A percentile compares a stretch with the other conserved stretches of the same genome.
Evolutionary conservation across 1,140 invertebrate species (phyloP).

Genomic region (Philopotamus ludificatus): DNA sequence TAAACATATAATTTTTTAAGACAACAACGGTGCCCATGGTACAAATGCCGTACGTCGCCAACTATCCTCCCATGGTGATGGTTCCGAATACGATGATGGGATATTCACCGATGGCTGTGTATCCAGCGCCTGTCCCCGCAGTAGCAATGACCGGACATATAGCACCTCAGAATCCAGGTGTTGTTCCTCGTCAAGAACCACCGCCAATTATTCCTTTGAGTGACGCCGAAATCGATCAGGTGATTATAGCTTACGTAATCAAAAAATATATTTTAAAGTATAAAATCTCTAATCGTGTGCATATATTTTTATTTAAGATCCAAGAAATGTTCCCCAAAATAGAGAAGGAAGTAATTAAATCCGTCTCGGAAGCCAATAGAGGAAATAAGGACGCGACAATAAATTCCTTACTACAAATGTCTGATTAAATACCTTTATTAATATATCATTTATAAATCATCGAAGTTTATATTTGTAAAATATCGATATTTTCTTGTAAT

Average conservation of each 20-base stretch:
- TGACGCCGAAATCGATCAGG: conserved; percentile 77
- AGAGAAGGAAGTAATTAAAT: conserved; percentile 88
- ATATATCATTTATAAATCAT: not conserved
- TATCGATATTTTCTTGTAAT: not conserved
- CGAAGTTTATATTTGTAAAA: not conserved
- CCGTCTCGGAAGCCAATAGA: conserved; percentile 83
- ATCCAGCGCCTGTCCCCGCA: conserved; percentile 47
- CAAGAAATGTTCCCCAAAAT: conserved; percentile 96
- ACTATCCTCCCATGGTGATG: conserved; percentile 62
- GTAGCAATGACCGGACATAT: conserved; percentile 32
- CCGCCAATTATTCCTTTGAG: conserved; percentile 55
- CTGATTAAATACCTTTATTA: conserved; percentile 55
- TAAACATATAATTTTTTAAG: conserved; percentile 38
- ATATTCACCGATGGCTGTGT: conserved; percentile 56
- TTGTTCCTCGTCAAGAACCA: conserved; percentile 41
- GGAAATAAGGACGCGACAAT: conserved; percentile 90
- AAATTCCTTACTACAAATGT: conserved; percentile 87
- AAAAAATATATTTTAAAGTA: not conserved
- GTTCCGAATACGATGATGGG: conserved; percentile 58
- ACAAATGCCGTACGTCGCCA: conserved; percentile 34
- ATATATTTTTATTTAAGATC: conserved; percentile 58
- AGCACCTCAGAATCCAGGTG: conserved; percentile 39
- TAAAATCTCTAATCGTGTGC: not conserved
- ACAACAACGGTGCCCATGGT: conserved; percentile 47
- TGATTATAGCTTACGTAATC: conserved; percentile 44